Percentiles rank a stretch among this genome's conserved stretches.
These are phyloP conservation scores for Pseudomyrmex sp. DNA, from an alignment of 1,140 invertebrate genomes.

Conservation along the genomic window DNA sequence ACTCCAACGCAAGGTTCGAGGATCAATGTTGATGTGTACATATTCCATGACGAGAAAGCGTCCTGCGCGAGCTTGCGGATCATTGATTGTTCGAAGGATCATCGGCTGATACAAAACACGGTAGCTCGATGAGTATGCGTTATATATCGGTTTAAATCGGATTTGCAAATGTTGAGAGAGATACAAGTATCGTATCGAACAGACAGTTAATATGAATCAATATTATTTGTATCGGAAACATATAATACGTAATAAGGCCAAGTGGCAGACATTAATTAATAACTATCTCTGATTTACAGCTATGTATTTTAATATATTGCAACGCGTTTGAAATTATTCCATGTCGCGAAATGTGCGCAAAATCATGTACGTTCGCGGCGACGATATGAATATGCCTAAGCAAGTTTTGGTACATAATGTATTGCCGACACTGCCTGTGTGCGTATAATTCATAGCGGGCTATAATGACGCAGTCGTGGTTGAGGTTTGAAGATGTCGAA, in stretches of 20 bases:
- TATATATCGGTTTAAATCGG: constrained; percentile 60
- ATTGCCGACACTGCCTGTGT: not conserved
- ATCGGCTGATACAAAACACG: constrained; percentile 59
- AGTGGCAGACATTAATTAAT: not conserved
- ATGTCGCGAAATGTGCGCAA: not conserved
- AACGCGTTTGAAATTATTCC: not conserved
- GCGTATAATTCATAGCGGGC: constrained; percentile 44
- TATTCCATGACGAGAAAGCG: constrained; percentile 47
- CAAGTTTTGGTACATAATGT: constrained; percentile 3
- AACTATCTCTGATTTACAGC: not conserved
- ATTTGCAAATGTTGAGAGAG: constrained; percentile 51
- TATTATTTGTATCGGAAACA: not conserved
- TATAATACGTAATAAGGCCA: not conserved
- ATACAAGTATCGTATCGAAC: not conserved
- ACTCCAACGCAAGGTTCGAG: not conserved
- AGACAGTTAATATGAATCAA: not conserved
- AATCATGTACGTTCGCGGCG: constrained; percentile 13
- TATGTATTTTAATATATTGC: not conserved
- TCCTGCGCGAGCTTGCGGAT: constrained; percentile 60
- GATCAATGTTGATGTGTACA: constrained; percentile 61
- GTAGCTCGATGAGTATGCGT: constrained; percentile 42
- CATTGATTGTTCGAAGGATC: constrained; percentile 70
- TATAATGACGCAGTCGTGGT: constrained; percentile 47
- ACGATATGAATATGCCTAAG: constrained; percentile 20
- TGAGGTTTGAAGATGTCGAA: constrained; percentile 53